A percentile compares a stretch with the other conserved stretches of the same genome.
phyloP scores from a whole-genome alignment of 2,888 invertebrate species.

The Cerastoderma edule region DNA sequence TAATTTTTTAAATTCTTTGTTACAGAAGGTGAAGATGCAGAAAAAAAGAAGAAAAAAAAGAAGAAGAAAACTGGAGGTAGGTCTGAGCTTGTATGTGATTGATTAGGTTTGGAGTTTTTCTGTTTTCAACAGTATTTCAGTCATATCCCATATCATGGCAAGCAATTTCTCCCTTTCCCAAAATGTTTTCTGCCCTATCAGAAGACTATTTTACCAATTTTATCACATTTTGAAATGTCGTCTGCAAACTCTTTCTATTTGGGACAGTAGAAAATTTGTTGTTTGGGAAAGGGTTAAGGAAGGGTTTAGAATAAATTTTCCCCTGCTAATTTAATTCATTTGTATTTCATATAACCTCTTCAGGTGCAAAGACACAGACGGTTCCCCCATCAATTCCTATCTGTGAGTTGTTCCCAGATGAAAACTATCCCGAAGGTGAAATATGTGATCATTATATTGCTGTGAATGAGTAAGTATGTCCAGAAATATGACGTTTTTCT shows the following conservation, averaged over 20 bases:
- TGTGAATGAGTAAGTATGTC: conserved; percentile 87
- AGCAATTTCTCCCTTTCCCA: conserved; percentile 3
- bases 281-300: no score
- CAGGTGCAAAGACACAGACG: conserved; percentile 78
- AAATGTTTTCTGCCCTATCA: background rate
- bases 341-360: no score
- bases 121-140: no score
- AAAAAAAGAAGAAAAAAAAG: conserved; percentile 60
- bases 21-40: conserved; percentile 53
- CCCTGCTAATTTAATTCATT: no score
- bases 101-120: background rate
- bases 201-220: no score
- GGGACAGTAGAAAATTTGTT: no score
- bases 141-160: no score
- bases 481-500: background rate
- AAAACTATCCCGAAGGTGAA: conserved; percentile 94
- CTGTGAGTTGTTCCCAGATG: conserved; percentile 92
- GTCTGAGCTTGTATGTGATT: background rate
- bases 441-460: conserved; percentile 92
- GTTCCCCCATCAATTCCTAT: conserved; percentile 93
- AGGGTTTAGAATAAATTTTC: no score
- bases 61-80: conserved; percentile 60
- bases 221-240: no score
- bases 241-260: no score
- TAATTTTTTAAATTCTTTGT: background rate